Conservation (phyloP, 2,797 vertebrate species). For the Poecile montanus region DNA sequence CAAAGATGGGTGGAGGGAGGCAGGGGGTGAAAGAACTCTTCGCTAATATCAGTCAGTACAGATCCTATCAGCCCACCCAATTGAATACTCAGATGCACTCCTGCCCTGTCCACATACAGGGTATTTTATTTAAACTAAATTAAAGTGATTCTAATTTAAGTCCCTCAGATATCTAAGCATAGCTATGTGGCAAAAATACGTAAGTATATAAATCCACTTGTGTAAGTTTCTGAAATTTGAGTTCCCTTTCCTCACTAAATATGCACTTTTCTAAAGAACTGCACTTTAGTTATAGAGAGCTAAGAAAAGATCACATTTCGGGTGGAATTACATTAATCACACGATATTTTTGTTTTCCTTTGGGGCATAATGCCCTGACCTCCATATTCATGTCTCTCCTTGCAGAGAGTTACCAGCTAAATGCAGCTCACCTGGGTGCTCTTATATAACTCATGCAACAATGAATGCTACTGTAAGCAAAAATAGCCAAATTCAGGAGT, state of each 20-base stretch:
- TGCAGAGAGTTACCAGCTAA: not conserved
- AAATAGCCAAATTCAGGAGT: not conserved
- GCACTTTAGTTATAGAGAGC: not conserved
- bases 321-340: not conserved
- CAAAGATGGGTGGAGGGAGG: not conserved
- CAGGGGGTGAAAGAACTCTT: not conserved
- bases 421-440: not conserved
- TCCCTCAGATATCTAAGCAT: not conserved
- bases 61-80: not conserved
- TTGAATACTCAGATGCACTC: not conserved
- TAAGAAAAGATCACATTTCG: not conserved
- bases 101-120: not conserved
- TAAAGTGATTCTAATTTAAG: not conserved
- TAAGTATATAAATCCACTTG: not conserved
- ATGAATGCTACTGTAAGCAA: not conserved
- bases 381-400: not conserved
- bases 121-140: not conserved
- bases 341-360: not conserved
- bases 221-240: not conserved
- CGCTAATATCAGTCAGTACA: not conserved
- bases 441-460: conserved; percentile 33
- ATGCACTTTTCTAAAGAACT: not conserved
- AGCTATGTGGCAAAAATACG: not conserved
- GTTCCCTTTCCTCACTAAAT: not conserved
- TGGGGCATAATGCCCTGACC: not conserved